Conservation (phyloP, 2,888 invertebrate genomes). For the Micoletzkya japonica region DNA sequence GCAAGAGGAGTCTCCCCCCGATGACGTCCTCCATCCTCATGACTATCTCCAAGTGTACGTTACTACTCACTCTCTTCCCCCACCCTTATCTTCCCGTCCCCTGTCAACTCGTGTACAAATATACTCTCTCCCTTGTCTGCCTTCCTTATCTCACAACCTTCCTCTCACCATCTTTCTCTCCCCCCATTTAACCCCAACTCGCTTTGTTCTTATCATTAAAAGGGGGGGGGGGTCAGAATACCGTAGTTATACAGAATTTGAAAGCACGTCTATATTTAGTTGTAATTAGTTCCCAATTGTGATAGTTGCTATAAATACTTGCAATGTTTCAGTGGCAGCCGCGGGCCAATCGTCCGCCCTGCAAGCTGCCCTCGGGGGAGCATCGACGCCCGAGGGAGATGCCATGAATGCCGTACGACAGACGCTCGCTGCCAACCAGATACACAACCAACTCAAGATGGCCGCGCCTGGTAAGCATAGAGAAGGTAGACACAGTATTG, state of each 20-base stretch:
- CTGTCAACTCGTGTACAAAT: background rate
- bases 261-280: too few species aligned
- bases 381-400: background rate
- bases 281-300: too few species aligned
- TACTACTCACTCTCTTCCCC: slow-evolving; percentile 1
- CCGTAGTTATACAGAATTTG: too few species aligned
- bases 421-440: slow-evolving; percentile 44
- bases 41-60: slow-evolving; percentile 51
- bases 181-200: too few species aligned
- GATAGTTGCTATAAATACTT: too few species aligned
- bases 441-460: slow-evolving; percentile 37
- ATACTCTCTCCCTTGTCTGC: slow-evolving; percentile 3
- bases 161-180: too few species aligned
- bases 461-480: too few species aligned
- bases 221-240: too few species aligned
- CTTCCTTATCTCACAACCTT: too few species aligned
- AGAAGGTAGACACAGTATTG: too few species aligned
- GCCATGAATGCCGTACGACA: slow-evolving; percentile 40
- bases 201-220: too few species aligned
- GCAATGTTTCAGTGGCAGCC: slow-evolving; percentile 23
- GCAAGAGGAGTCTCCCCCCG: slow-evolving; percentile 38
- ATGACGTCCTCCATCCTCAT: slow-evolving; percentile 50
- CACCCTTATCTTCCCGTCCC: background rate
- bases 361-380: slow-evolving; percentile 8
- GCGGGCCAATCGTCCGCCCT: slow-evolving; percentile 10